Evolutionary conservation across 2,113 vertebrate species (phyloP).

Genomic region (Echinops telfairi): DNA sequence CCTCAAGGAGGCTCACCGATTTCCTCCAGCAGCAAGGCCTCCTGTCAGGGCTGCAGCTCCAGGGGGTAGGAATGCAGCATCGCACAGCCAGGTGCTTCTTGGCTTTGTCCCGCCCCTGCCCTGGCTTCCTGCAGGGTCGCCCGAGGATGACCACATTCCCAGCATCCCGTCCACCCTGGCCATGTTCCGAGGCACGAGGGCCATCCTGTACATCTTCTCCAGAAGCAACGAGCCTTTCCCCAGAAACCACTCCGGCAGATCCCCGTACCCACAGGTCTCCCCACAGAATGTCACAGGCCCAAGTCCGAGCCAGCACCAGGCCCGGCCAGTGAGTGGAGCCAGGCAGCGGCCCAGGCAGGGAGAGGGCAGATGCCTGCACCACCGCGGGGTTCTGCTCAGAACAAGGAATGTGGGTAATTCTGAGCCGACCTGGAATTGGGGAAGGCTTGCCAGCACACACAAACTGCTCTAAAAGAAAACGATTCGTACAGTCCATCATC

Average conservation of each 20-base stretch:
- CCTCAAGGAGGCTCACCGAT: background rate
- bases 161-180: background rate
- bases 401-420: background rate
- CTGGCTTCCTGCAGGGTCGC: background rate
- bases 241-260: background rate
- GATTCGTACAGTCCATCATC: conserved; percentile 17
- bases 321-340: background rate
- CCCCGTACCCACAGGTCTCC: background rate
- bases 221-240: background rate
- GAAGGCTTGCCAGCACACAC: conserved; percentile 17
- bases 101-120: background rate
- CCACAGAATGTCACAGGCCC: background rate
- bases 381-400: background rate
- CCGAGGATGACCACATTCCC: background rate
- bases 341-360: no score
- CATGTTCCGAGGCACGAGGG: background rate
- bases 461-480: background rate
- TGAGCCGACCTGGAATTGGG: background rate
- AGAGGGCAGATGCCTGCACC: background rate
- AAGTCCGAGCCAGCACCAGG: background rate
- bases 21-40: background rate
- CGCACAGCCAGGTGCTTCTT: background rate
- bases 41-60: background rate
- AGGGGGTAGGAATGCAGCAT: background rate
- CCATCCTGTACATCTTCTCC: background rate